Conservation (phyloP, 2,113 vertebrate species). For the Pelobates fuscus region DNA sequence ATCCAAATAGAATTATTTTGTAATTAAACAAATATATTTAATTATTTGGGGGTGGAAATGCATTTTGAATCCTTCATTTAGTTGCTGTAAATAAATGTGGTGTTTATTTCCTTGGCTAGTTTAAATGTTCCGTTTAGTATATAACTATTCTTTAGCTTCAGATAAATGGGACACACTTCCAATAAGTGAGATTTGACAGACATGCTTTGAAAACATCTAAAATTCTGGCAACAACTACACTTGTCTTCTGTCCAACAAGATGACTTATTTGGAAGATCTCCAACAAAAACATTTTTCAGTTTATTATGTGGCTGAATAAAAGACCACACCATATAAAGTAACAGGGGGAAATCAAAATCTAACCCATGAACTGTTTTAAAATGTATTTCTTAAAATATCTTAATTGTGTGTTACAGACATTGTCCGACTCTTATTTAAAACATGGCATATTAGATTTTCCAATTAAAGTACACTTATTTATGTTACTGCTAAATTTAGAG, state of each 20-base stretch:
- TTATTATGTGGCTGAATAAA: not conserved
- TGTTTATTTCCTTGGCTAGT: too few species aligned
- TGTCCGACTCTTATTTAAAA: not conserved
- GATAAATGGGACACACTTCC: not conserved
- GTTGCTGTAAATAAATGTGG: too few species aligned
- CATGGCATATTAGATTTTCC: not conserved
- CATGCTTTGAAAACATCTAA: not conserved
- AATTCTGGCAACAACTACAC: not conserved
- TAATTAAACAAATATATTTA: too few species aligned
- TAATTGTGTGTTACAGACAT: conserved; percentile 24
- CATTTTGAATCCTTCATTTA: too few species aligned
- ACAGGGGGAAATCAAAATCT: conserved; percentile 9
- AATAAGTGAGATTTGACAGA: conserved; percentile 18
- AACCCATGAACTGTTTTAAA: conserved; percentile 12
- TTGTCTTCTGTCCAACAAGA: conserved; percentile 21
- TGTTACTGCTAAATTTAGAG: too few species aligned
- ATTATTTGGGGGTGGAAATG: too few species aligned
- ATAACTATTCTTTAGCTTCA: not conserved
- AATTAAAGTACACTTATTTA: not conserved
- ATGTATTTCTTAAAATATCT: not conserved
- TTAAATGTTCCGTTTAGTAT: not conserved
- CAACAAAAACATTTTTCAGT: conserved; percentile 16
- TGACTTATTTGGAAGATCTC: conserved; percentile 27
- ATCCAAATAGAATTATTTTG: too few species aligned
- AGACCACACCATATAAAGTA: conserved; percentile 35